Base-by-base conservation (phyloP, 1,140 invertebrate species). In the Carposina sasakii region DNA sequence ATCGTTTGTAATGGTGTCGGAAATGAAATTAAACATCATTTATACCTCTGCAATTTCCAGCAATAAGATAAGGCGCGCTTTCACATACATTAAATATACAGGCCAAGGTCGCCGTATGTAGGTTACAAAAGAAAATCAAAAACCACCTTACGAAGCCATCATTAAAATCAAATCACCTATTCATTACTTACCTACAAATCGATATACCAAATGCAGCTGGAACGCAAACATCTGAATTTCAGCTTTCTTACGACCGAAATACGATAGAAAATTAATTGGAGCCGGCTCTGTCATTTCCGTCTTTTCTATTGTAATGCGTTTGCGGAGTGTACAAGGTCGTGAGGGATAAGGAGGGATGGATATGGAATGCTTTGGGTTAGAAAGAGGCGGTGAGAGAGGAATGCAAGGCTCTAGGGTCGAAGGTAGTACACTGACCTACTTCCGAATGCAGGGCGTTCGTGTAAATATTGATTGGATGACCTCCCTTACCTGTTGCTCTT, bases 381-480 rank as follows among this genome's bases (percentile, higher is more conserved):
- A 72, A 20, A 48, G 60, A 48, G 71, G 72, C 16, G 52, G 51
- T 16, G 54, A 40, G 47, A 52, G 56, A 56, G 66, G 71, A 75
- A 71, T 81, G 77, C 77, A 81, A 75, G 74, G 74, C 71, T 74
- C 67, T 57, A 58, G 62, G 76, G 67, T 76, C 76, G 60, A 67
- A 78, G 73, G 76, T 81, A 65, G 64, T 69, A 75, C 76, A 74
- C 74, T 81, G 74, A 74, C 79, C 79, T 52, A 83, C 57, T 77
- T 83, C 60, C 39, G 51, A 63, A 54, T 78, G 77, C 69, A 77
- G 68, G 68, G 63, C 61, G 61, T 54, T n/a, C 63, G 67, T 64
- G 73, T 74, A 74, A 72, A 83, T 81, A 83, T 83, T 81, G 78
- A 83, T 83, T 82, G 63, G 65, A 63, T 67, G 63, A 71, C 68